Base-by-base conservation (phyloP, 30 jellyfish, hydroid and myxozoan genomes). In the Turritopsis dohrnii region DNA sequence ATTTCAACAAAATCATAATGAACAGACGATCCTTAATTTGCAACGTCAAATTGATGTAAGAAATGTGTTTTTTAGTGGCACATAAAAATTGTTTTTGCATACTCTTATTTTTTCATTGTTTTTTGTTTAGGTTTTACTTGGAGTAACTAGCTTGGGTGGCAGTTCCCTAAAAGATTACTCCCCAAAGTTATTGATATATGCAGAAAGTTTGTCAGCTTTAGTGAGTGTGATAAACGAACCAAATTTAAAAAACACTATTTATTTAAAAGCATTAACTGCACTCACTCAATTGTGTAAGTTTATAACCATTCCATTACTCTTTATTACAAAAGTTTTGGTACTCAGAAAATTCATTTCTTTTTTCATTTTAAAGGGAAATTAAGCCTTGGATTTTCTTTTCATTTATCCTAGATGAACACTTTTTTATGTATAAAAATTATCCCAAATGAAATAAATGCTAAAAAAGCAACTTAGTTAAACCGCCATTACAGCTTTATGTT, bases 11-110 rank as follows among this genome's bases (percentile, higher is more conserved):
- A 26, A 66, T 25, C 71, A 54, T 13, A 24, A 71, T 66, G 89
- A 82, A 0, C 86, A 82, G 71, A 71, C 75, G 0, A 82, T 71
- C 28, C 85, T 60, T 24, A 85, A 82, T 82, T 72, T 82, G 27
- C 89, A 82, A 82, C 71, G 89, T 7, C 89, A 82, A 65, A 82
- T 82, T 65, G 89, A 82, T 71, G 89, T 82, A 41, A 82, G 89
- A 23, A 16, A 26, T 23, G 28, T 74, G 81, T 0, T 72, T 72
- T 19, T 72, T 72, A 19, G 20, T 29, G 24, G 19, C 21, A 23
- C n/a, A n/a, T n/a, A n/a, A n/a, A n/a, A n/a, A n/a, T n/a, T n/a
- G n/a, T n/a, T n/a, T n/a, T 60, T 23, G 21, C 73, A 60, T 60
- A 60, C 19, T 0, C 0, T 60, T 60, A 18, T 60, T 60, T 74